Conservation (phyloP, 2,113 vertebrate genomes). For the Aix galericulata region DNA sequence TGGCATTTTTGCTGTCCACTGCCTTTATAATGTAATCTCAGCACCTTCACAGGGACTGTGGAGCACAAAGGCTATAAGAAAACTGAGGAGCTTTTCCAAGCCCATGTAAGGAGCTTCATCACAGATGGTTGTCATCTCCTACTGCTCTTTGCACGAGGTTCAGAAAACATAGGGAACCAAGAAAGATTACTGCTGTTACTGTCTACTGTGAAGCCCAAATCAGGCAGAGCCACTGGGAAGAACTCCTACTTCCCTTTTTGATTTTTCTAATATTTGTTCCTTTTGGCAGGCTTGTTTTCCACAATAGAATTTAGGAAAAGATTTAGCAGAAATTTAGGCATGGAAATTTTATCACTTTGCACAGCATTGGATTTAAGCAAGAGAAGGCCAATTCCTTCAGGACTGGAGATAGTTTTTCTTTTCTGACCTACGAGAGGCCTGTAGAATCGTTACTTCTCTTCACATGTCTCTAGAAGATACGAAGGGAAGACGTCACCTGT, state of each 20-base stretch:
- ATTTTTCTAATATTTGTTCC: neutral
- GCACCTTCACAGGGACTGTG: neutral
- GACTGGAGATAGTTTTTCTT: neutral
- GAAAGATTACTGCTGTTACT: neutral
- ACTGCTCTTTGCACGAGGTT: neutral
- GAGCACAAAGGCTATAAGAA: neutral
- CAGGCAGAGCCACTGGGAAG: neutral
- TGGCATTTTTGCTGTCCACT: neutral
- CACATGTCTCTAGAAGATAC: neutral
- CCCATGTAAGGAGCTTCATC: neutral
- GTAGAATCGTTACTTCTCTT: neutral
- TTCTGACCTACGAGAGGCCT: neutral
- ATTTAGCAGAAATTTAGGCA: neutral
- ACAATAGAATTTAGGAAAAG: neutral
- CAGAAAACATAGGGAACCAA: neutral
- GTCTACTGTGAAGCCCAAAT: neutral
- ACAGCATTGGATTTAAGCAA: neutral
- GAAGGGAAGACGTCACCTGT: neutral
- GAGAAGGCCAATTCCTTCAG: neutral
- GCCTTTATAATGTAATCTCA: neutral
- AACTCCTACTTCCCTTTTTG: neutral
- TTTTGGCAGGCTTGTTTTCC: neutral
- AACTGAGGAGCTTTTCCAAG: neutral
- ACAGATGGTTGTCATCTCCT: neutral
- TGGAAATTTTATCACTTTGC: neutral